Evolutionary conservation across 2,113 vertebrate species (phyloP), one percentile per base, ranked within the genome.

Genomic region (Rhinopithecus roxellana): DNA sequence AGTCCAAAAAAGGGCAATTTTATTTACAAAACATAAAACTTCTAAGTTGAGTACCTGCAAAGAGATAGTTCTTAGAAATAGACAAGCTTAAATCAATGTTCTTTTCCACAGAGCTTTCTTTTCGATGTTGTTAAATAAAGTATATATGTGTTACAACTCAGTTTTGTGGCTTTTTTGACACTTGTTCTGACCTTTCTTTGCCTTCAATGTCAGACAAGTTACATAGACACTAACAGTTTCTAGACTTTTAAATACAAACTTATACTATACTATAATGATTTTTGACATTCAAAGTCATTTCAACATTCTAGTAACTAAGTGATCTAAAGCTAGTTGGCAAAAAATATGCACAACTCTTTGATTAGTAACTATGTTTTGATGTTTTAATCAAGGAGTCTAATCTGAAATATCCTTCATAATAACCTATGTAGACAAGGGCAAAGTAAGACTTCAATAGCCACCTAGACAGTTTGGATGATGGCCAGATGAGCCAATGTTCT

Each of bases 401-500:
- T 94, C n/a, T 93, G 69, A 95, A 93, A 93, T 81, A 90, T n/a
- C 90, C 48, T 97, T 97, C 72, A 55, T 93, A 67, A 90, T 89
- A 95, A 93, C 20, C 82, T 95, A 16, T 59, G 3, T 67, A 59
- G 93, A 90, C 50, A 94, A 82, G 57, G 81, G 38, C 67, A 92
- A 90, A 79, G 55, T 35, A 32, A 72, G 30, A 81, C n/a, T 96
- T 95, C 78, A 50, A 17, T n/a, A 91, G 75, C 48, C 48, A 23
- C n/a, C 61, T 75, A 30, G 43, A 52, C 48, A 77, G 59, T 83
- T 96, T 97, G 89, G 96, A 93, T 84, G 70, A 52, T 23, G 32
- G 93, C 96, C 93, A 97, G 75, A 43, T 92, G 79, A 97, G 90
- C 75, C 95, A 94, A 0, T 94, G 72, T 94, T 95, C 94, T 95